Evolutionary conservation across 2,797 vertebrate genomes (phyloP).

Genomic region (Syndactyla subalaris): DNA sequence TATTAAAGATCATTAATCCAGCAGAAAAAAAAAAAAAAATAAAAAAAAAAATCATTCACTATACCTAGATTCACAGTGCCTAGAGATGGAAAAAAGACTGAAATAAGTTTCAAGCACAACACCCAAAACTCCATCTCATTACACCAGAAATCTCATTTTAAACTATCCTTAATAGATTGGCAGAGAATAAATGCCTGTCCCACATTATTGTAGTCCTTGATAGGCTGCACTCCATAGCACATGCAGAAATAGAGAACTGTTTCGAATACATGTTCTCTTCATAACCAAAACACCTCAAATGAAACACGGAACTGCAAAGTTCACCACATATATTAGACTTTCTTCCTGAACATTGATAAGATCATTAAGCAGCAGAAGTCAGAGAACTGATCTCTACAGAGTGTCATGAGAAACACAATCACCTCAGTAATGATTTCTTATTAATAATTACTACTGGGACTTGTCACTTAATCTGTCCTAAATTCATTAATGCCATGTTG

Average conservation of each 20-base stretch:
- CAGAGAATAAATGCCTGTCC: not conserved
- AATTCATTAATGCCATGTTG: not conserved
- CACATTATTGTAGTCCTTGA: not conserved
- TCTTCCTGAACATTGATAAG: not conserved
- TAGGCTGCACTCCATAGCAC: not conserved
- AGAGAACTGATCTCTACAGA: not conserved
- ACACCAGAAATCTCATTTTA: not conserved
- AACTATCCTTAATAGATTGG: not conserved
- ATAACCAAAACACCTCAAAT: not conserved
- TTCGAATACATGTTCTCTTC: not conserved
- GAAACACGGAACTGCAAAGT: not conserved
- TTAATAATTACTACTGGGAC: not conserved
- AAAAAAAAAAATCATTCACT: not conserved
- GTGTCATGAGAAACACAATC: not conserved
- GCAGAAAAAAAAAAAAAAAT: not conserved
- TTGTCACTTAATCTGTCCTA: not conserved
- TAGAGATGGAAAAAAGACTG: not conserved
- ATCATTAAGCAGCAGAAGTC: not conserved
- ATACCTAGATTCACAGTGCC: not conserved
- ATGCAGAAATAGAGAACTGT: not conserved
- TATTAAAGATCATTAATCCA: not conserved
- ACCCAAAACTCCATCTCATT: not conserved
- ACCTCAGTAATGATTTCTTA: not conserved
- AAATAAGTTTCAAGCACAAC: not conserved
- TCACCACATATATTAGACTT: not conserved